Evolutionary conservation across 2,113 vertebrate genomes (phyloP), one percentile per base, ranked within the genome.

Genomic region (Delphinus delphis): DNA sequence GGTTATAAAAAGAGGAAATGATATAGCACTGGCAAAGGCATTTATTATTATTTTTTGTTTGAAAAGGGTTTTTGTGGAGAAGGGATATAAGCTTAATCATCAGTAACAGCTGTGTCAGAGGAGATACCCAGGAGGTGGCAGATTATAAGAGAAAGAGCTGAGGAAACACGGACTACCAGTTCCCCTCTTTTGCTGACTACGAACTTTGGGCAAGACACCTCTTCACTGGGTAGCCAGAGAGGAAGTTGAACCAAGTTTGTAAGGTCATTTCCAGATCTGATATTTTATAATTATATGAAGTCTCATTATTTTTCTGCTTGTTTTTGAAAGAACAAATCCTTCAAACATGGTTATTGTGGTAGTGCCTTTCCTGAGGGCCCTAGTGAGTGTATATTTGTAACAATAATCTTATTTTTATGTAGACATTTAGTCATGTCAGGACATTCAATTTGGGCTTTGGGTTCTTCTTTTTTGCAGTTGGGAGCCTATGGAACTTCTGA

Each of bases 321-420:
- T 96, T 97, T 96, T 95, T 36, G 25, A 83, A 84, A 88, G 70
- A 90, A 21, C 63, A 95, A 84, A 81, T 85, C 50, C 13, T 97
- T 88, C 31, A 79, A 74, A 91, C 26, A 55, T 67, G 88, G 63
- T 6, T 91, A 70, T 97, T 96, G 97, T 88, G 10, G 44, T 44
- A 74, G 9, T 93, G 38, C 23, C n/a, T 71, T 92, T 73, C 36
- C 63, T 79, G 74, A 87, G 58, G 44, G 20, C 6, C 8, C 21
- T 28, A 91, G 44, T 47, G 41, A 60, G 33, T 21, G 67, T 36
- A n/a, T 20, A 36, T 83, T 88, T 80, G 31, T 41, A 81, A 90
- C 23, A 96, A 90, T 80, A 84, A 80, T 85, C 23, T 86, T 67
- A 18, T 65, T 36, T 74, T 95, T 86, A 62, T 73, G 15, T 67